phyloP scores from a whole-genome alignment of 2,888 invertebrate genomes.

The Serrognathus titanus region DNA sequence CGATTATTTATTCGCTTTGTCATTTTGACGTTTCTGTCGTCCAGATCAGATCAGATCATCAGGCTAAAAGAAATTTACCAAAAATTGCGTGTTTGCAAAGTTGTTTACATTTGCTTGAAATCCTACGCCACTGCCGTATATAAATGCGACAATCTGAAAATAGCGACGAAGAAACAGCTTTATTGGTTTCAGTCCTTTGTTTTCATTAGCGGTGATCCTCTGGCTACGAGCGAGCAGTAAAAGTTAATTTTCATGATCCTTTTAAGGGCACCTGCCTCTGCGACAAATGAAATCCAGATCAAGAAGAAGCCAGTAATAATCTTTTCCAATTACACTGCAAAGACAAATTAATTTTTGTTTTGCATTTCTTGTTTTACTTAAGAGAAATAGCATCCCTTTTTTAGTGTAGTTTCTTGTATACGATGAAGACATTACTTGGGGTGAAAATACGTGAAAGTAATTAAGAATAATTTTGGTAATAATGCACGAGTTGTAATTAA shows the following conservation, averaged over 20 bases:
- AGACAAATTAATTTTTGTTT: too few species aligned
- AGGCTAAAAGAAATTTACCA: too few species aligned
- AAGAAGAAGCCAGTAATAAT: not conserved
- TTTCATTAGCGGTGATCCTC: conserved; percentile 27
- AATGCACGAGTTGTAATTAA: too few species aligned
- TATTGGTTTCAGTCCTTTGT: conserved; percentile 28
- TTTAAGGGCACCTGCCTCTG: not conserved
- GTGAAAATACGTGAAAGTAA: too few species aligned
- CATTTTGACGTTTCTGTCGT: not conserved
- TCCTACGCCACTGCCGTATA: not conserved
- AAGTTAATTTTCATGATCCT: conserved; percentile 1
- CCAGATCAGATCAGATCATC: too few species aligned
- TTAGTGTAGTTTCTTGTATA: too few species aligned
- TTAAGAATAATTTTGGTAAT: too few species aligned
- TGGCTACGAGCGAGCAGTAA: not conserved
- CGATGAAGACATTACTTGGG: too few species aligned
- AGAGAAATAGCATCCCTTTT: too few species aligned
- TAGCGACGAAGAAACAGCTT: conserved; percentile 19
- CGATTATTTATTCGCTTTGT: not conserved
- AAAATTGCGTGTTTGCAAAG: too few species aligned
- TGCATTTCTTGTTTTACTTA: too few species aligned
- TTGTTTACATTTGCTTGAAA: not conserved
- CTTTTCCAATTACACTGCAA: not conserved
- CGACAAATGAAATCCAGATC: not conserved
- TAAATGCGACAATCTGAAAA: not conserved